Percentiles rank a stretch among this genome's conserved stretches.
Evolutionary conservation across 2,113 vertebrate species (phyloP).

Genomic region (Chelonoidis abingdonii): DNA sequence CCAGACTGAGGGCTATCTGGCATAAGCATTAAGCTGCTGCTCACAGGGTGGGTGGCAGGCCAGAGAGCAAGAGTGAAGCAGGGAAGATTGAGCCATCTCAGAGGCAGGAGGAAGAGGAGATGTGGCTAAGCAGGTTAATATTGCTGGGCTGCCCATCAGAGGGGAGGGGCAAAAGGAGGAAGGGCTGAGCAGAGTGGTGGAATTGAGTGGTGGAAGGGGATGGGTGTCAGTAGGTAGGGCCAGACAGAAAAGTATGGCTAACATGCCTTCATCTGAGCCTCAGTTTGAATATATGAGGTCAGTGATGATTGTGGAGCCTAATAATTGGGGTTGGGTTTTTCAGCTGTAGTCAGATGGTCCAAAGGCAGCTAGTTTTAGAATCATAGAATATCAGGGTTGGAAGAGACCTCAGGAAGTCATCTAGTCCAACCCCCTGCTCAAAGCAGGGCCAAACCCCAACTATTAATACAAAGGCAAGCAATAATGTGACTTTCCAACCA

Average conservation of each 20-base stretch:
- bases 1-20: background rate
- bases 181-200: background rate
- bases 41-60: background rate
- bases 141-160: rapidly evolving
- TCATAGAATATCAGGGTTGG: too few relatives aligned
- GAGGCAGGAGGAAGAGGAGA: background rate
- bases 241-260: background rate
- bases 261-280: rapidly evolving
- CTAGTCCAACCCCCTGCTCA: too few relatives aligned
- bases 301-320: background rate
- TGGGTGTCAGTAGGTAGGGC: background rate
- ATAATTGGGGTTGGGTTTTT: background rate
- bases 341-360: background rate
- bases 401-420: too few relatives aligned
- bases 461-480: background rate
- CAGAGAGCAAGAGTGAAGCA: background rate
- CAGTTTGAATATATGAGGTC: background rate
- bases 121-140: rapidly evolving
- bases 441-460: too few relatives aligned
- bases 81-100: background rate
- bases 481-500: background rate
- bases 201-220: background rate
- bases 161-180: background rate
- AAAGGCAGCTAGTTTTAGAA: background rate
- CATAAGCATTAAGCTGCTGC: background rate